These are phyloP conservation scores for Grammomys surdaster DNA, from an alignment of 2,113 vertebrate species.

Conservation along the genomic window DNA sequence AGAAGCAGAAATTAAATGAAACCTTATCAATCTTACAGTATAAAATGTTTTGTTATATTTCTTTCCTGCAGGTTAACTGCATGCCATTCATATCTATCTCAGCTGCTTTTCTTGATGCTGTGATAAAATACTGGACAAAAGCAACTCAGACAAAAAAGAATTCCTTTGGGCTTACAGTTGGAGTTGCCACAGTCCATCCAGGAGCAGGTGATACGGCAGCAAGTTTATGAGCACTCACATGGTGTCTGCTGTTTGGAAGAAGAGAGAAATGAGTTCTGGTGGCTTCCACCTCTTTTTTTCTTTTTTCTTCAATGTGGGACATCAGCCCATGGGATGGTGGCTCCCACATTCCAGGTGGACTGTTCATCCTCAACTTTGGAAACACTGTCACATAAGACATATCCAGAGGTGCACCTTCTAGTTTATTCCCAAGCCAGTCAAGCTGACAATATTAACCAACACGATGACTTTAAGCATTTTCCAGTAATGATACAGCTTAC, in stretches of 20 bases:
- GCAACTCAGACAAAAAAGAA: not conserved
- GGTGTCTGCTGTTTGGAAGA: not conserved
- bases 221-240: not conserved
- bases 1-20: not conserved
- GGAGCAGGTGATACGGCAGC: not conserved
- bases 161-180: not conserved
- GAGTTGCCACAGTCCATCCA: not conserved
- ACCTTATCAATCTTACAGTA: not conserved
- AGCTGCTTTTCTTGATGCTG: not conserved
- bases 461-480: not conserved
- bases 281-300: not conserved
- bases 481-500: not conserved
- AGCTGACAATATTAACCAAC: not conserved
- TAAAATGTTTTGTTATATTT: not conserved
- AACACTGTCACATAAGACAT: not conserved
- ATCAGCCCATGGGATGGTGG: not conserved
- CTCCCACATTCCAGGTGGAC: not conserved
- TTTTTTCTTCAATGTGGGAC: not conserved
- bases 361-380: not conserved
- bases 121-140: not conserved
- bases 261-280: not conserved
- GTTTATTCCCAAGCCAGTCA: not conserved
- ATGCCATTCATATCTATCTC: not conserved
- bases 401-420: not conserved
- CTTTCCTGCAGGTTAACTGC: not conserved